Conservation (phyloP, 2,797 vertebrate genomes). For the Sebastes reedi region DNA sequence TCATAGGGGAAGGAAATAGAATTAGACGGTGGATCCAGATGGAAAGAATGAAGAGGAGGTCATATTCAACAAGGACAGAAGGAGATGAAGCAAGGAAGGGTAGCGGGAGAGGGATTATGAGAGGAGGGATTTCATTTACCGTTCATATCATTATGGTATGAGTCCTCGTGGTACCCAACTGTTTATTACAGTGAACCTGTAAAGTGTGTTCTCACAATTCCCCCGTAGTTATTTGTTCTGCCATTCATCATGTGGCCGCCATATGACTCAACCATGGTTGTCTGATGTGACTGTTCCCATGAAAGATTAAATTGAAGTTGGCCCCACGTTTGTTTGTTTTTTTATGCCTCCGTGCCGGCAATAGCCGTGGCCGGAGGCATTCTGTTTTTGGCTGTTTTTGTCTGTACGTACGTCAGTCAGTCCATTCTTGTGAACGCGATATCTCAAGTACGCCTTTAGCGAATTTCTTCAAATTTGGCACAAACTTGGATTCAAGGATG, state of each 20-base stretch:
- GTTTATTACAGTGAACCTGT: not conserved
- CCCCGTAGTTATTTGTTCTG: not conserved
- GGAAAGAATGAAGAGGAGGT: not conserved
- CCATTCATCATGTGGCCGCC: not conserved
- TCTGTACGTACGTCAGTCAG: too few species aligned
- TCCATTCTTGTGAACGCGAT: too few species aligned
- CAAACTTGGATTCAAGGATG: too few species aligned
- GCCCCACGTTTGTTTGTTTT: not conserved
- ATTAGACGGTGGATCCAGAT: not conserved
- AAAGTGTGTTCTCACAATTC: not conserved
- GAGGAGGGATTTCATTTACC: not conserved
- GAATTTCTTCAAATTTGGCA: too few species aligned
- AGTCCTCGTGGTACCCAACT: not conserved
- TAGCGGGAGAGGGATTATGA: not conserved
- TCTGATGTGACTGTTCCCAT: not conserved
- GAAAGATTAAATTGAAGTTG: not conserved
- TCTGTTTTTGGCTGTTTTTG: too few species aligned
- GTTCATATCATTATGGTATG: not conserved
- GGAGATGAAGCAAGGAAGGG: not conserved
- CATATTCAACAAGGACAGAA: not conserved
- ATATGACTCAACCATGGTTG: not conserved
- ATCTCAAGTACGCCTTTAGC: too few species aligned
- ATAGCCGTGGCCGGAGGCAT: accelerated
- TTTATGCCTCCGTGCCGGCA: too few species aligned
- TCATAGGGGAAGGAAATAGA: not conserved